Percentiles rank a stretch among this genome's conserved stretches.
Evolutionary conservation across 2,797 vertebrate genomes (phyloP).

Genomic region (Acestrorhynchus altus): DNA sequence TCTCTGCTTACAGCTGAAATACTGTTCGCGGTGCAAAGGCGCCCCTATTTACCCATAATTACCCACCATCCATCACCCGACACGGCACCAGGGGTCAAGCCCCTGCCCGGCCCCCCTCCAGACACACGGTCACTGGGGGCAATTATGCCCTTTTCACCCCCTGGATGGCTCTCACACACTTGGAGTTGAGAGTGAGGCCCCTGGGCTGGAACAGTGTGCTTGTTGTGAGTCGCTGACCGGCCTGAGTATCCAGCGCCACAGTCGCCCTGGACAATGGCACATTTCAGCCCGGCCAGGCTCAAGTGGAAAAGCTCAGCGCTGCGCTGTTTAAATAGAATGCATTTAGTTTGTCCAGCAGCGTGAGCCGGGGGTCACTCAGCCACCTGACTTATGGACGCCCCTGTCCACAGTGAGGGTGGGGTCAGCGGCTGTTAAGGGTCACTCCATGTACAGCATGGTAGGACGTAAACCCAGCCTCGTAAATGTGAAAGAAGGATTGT

Average conservation of each 20-base stretch:
- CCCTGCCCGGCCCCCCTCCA: slow-evolving; percentile 73
- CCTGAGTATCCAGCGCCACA: slow-evolving; percentile 67
- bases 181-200: slow-evolving; percentile 74
- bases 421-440: slow-evolving; percentile 51
- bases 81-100: slow-evolving; percentile 84
- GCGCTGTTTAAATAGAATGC: slow-evolving; percentile 78
- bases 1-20: slow-evolving; percentile 74
- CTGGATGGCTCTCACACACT: slow-evolving; percentile 69
- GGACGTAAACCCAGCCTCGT: slow-evolving; percentile 34
- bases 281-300: slow-evolving; percentile 74
- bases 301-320: slow-evolving; percentile 58
- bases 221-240: slow-evolving; percentile 68
- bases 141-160: slow-evolving; percentile 81
- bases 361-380: slow-evolving; percentile 73
- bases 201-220: slow-evolving; percentile 59
- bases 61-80: slow-evolving; percentile 84
- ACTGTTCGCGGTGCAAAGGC: slow-evolving; percentile 77
- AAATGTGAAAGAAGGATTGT: slow-evolving; percentile 53
- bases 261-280: slow-evolving; percentile 76
- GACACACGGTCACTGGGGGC: slow-evolving; percentile 79
- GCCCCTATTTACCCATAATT: slow-evolving; percentile 86
- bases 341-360: slow-evolving; percentile 81
- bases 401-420: slow-evolving; percentile 61
- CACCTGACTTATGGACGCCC: slow-evolving; percentile 71
- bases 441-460: slow-evolving; percentile 62